phyloP scores from a whole-genome alignment of 2,888 invertebrate genomes.

The Hypomecis atomaria region DNA sequence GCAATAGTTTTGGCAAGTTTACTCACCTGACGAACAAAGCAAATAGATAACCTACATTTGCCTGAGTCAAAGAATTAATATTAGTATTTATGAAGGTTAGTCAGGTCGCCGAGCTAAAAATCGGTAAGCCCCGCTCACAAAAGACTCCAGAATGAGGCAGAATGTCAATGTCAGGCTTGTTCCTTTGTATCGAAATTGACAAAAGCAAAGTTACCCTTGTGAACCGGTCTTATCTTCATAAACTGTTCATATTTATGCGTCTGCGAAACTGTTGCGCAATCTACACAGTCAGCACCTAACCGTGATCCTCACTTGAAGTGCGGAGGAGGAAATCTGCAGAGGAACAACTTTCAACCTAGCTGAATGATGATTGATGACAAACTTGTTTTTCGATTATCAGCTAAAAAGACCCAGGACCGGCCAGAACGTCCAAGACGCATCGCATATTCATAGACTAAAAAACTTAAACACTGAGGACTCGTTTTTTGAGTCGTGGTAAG shows the following conservation, averaged over 20 bases:
- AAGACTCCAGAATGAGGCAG: constrained; percentile 21
- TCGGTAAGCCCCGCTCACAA: constrained; percentile 21
- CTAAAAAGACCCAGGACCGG: too few relatives aligned
- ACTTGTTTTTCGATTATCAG: too few relatives aligned
- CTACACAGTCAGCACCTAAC: constrained; percentile 35
- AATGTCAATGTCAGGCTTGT: constrained; percentile 24
- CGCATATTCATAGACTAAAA: too few relatives aligned
- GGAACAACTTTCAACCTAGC: not conserved
- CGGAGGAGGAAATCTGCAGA: not conserved
- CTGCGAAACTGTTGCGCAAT: constrained; percentile 40
- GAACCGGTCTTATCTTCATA: constrained; percentile 28
- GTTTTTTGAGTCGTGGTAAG: too few relatives aligned
- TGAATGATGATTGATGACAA: too few relatives aligned
- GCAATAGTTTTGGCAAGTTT: constrained; percentile 9
- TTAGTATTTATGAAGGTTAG: constrained; percentile 26
- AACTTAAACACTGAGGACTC: too few relatives aligned
- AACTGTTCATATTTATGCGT: constrained; percentile 31
- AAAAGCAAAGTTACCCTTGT: constrained; percentile 29
- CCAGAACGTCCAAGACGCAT: too few relatives aligned
- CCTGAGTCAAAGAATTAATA: constrained; percentile 19
- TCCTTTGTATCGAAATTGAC: constrained; percentile 29
- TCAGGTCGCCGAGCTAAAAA: constrained; percentile 20
- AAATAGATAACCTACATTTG: constrained; percentile 10
- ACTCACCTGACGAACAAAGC: constrained; percentile 7
- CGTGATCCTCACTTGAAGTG: constrained; percentile 20